Base-by-base conservation (phyloP, 1,140 invertebrate species). In the Drosophila pseudoananassae region DNA sequence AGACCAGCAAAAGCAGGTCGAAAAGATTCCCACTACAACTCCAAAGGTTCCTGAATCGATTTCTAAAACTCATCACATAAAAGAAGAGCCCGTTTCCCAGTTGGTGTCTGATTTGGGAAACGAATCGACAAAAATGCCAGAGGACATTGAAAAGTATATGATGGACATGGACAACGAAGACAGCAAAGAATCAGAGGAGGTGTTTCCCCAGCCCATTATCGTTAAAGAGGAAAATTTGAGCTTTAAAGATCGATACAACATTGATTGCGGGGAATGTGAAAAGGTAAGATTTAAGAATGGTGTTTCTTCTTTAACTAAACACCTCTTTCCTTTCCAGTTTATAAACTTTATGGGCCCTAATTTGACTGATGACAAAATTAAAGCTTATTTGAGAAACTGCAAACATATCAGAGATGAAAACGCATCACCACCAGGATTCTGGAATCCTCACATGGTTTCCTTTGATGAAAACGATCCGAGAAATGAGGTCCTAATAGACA, bases 361-460 rank as follows among this genome's bases (percentile, higher is more conserved):
- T 36, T 40, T 91, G 38, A 75, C 58, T 7, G 76, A 90, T 3
- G 58, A 66, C 5, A 75, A 90, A 46, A 91, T 90, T 29, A 52
- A 65, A 38, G 29, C 65, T 10, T 90, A 89, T 76, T 33, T 91
- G 8, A 47, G 29, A 1, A 88, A 83, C 14, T 91, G 90, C 52
- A 71, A 43, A 7, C 84, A 74, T 31, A 50, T 43, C 2, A 54
- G 58, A 8, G 51, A 46, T 0, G 40, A 51, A 25, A 81, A 51
- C 6, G 25, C 47, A 4, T 87, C 90, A 1, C 90, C 90, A 0
- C 72, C 84, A 4, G 88, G 84, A 5, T 91, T 91, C 46, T 91
- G 90, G 90, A 87, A 91, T 75, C 90, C 90, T 0, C 75, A 70
- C 8, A 84, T 91, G 68, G 71, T 72, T 15, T 76, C 90, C 1